These are phyloP conservation scores for Megalops cyprinoides DNA, from an alignment of 2,797 vertebrate genomes.

Conservation along the genomic window DNA sequence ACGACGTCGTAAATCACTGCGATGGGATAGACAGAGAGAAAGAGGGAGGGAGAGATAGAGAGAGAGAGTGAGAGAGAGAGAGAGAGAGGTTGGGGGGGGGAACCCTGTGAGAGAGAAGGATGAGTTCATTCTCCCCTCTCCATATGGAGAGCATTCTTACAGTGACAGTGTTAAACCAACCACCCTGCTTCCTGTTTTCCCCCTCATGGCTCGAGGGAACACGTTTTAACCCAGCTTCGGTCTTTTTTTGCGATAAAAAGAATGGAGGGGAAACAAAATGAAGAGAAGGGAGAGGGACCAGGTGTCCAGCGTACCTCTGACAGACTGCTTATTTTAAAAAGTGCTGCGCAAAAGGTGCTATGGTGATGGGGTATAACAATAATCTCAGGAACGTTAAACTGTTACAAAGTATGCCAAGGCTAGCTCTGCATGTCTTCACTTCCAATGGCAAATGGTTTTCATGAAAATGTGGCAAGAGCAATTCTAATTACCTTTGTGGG, in stretches of 20 bases:
- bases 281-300: background rate
- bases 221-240: background rate
- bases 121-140: background rate
- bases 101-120: too few species aligned
- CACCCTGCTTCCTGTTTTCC: background rate
- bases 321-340: slow-evolving; percentile 3
- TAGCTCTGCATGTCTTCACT: background rate
- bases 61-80: background rate
- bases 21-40: background rate
- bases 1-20: background rate
- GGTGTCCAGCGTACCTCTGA: background rate
- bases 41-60: background rate
- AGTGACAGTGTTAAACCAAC: background rate
- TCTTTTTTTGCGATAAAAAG: background rate
- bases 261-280: too few species aligned
- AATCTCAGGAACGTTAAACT: background rate
- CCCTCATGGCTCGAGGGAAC: background rate
- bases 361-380: background rate
- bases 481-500: too few species aligned
- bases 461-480: too few species aligned
- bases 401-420: background rate
- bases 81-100: too few species aligned
- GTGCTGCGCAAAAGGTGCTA: background rate
- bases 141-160: background rate
- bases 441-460: too few species aligned